Evolutionary conservation across 2,888 invertebrate species (phyloP), one percentile per base, ranked within the genome.

Genomic region (Tinea trinotella): DNA sequence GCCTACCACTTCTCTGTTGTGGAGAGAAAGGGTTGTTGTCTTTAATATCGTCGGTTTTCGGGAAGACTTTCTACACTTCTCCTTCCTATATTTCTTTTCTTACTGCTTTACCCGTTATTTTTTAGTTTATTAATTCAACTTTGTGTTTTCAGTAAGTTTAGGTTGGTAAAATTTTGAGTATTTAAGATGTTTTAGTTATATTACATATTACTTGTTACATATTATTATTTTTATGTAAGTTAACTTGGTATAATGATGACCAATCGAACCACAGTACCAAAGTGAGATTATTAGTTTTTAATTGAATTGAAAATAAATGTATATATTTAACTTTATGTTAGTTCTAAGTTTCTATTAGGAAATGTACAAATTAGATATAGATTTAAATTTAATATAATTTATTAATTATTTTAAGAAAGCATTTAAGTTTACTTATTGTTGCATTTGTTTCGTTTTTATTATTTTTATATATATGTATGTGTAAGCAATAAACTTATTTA

Each of bases 221-320:
- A n/a, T n/a, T n/a, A n/a, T n/a, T n/a, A n/a, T n/a, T n/a, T n/a
- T n/a, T n/a, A n/a, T n/a, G n/a, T 30, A 7, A 30, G n/a, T 4
- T 4, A 40, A 40, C 15, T 40, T 40, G 40, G 40, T 40, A 35
- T 35, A 7, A 22, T 35, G 35, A 35, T 17, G 30, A 77, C 75
- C 76, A 70, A 71, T 77, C 76, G 80, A 82, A 86, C 86, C 87
- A 87, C 87, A 87, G 87, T 87, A 86, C 87, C 87, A 87, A 87
- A 87, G 87, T 87, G 87, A 87, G 87, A 87, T 87, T 87, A 86
- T 85, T 86, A 85, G 80, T 22, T 35, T 48, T 54, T 46, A 18
- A 22, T n/a, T 20, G 24, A 55, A 55, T 12, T 52, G 52, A 30
- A 52, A 52, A 52, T 52, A 30, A 46, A 24, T 48, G 53, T 24